phyloP scores from a whole-genome alignment of 2,113 vertebrate genomes.

The Ifrita kowaldi region DNA sequence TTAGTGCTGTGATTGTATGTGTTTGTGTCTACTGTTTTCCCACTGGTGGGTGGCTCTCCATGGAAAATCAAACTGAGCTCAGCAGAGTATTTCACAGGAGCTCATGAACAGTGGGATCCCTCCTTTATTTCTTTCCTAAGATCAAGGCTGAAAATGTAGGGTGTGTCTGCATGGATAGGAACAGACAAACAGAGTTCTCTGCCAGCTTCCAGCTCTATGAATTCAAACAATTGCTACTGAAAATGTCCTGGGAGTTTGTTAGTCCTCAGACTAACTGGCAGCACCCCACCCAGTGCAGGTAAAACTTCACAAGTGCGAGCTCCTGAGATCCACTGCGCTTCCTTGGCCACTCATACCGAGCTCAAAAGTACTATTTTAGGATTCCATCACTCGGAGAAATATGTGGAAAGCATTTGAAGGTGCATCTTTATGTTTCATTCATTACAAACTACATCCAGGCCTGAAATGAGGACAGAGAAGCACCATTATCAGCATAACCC shows the following conservation, averaged over 20 bases:
- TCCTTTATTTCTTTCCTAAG: slow-evolving; percentile 9
- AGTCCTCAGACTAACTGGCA: background rate
- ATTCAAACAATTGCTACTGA: background rate
- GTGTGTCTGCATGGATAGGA: background rate
- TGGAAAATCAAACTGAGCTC: slow-evolving; percentile 4
- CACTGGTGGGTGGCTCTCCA: background rate
- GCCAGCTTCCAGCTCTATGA: background rate
- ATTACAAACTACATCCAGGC: background rate
- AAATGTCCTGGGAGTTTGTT: background rate
- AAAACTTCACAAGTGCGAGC: background rate
- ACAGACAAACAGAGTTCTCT: background rate
- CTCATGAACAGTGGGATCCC: background rate
- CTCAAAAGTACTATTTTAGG: background rate
- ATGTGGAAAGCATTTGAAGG: background rate
- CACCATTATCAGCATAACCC: background rate
- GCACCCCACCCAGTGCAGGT: background rate
- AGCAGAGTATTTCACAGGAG: slow-evolving; percentile 30
- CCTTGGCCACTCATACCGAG: background rate
- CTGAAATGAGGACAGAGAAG: background rate
- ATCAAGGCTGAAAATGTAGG: background rate
- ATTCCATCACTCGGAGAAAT: background rate
- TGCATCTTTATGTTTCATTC: background rate
- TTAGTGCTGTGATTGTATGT: background rate
- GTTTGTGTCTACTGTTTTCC: background rate
- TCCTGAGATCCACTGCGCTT: background rate